phyloP scores from a whole-genome alignment of 2,113 vertebrate genomes.

The Crotalus viridis region DNA sequence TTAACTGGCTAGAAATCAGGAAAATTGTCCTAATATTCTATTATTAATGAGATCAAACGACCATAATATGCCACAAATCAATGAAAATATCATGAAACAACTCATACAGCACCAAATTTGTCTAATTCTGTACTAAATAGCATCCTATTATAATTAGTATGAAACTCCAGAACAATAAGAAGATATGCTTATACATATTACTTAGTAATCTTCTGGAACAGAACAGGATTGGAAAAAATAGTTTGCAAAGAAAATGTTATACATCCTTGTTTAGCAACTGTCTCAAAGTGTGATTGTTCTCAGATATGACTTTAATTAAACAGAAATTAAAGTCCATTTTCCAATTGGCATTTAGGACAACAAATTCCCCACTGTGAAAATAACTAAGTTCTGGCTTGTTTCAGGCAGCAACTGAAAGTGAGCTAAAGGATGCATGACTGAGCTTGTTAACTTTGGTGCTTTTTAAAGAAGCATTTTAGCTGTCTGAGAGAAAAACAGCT shows the following conservation, averaged over 20 bases:
- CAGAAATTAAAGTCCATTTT: neutral
- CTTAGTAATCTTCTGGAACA: neutral
- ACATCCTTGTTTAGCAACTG: neutral
- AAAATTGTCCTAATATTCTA: neutral
- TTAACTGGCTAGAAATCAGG: neutral
- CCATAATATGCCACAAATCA: neutral
- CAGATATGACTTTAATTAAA: neutral
- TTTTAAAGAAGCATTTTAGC: neutral
- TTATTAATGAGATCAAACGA: neutral
- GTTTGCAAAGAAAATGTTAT: neutral
- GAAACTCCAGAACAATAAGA: neutral
- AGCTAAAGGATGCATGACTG: neutral
- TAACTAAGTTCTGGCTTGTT: neutral
- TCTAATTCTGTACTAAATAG: neutral
- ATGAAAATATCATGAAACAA: neutral
- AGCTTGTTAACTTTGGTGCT: neutral
- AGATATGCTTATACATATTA: neutral
- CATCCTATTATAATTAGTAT: neutral
- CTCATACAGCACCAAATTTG: neutral
- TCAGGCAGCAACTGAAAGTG: neutral
- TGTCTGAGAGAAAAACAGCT: neutral
- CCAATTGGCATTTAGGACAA: neutral
- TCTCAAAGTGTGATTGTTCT: neutral
- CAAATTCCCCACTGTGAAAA: neutral
- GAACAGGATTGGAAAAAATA: neutral